phyloP scores from a whole-genome alignment of 2,888 invertebrate species.

The Leistus spinibarbis region DNA sequence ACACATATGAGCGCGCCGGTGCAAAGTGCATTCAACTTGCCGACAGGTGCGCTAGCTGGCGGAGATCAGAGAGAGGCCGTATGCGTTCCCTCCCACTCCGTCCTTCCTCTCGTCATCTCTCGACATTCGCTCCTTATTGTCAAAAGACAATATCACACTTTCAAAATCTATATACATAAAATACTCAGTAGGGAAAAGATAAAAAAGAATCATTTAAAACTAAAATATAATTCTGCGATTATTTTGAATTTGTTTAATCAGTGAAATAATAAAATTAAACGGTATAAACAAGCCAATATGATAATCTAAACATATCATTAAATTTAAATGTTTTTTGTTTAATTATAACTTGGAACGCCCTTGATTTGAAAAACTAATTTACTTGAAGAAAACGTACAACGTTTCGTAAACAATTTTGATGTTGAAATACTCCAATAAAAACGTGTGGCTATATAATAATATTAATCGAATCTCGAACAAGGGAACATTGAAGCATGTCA shows the following conservation, averaged over 20 bases:
- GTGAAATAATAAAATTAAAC: neutral
- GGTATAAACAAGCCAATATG: neutral
- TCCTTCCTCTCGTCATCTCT: neutral
- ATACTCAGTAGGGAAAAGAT: no score
- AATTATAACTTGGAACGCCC: neutral
- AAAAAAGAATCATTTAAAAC: no score
- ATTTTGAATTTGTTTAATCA: neutral
- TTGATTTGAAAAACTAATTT: neutral
- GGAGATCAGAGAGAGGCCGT: slow-evolving; percentile 9
- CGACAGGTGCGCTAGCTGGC: slow-evolving; percentile 8
- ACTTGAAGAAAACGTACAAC: neutral
- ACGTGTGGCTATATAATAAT: neutral
- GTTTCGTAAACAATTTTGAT: neutral
- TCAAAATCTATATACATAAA: neutral
- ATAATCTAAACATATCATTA: neutral
- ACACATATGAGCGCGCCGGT: neutral
- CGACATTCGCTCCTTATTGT: neutral
- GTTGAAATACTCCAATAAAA: neutral
- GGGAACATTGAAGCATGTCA: no score
- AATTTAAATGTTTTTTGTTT: neutral
- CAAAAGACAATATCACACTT: neutral
- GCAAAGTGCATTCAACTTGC: slow-evolving; percentile 19
- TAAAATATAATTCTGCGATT: no score
- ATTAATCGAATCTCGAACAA: neutral
- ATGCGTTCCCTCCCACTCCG: neutral